A percentile compares a stretch with the other conserved stretches of the same genome.
Evolutionary conservation across 2,113 vertebrate species (phyloP).

Genomic region (Ptilorrhoa leucosticta): DNA sequence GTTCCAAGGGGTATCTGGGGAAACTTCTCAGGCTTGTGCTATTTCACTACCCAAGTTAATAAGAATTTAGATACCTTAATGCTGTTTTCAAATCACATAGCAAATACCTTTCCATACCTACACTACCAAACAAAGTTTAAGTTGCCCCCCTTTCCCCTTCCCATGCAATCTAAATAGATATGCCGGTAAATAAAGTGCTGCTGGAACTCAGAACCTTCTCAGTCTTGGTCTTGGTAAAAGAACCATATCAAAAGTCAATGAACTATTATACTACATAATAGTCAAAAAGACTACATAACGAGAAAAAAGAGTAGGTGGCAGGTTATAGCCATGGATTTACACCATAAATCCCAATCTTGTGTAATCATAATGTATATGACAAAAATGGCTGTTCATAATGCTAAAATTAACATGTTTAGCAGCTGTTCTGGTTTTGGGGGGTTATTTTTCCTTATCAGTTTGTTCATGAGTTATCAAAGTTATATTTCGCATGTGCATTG

Average conservation of each 20-base stretch:
- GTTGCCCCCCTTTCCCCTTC: accelerated
- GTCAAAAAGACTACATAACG: background rate
- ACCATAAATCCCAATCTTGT: background rate
- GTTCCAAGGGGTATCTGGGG: background rate
- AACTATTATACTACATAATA: background rate
- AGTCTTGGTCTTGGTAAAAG: background rate
- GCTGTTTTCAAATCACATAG: background rate
- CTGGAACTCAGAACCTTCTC: background rate
- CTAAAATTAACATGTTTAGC: background rate
- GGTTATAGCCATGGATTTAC: background rate
- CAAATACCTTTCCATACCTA: background rate
- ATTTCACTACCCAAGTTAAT: background rate
- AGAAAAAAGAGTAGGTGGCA: background rate
- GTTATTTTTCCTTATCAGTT: background rate
- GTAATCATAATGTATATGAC: background rate
- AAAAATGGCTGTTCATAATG: background rate
- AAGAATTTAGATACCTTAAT: background rate
- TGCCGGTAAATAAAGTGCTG: background rate
- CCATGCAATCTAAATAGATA: background rate
- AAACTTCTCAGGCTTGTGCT: background rate
- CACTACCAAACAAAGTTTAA: background rate
- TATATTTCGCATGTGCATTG: background rate
- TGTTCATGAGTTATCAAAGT: background rate
- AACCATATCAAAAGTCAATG: background rate
- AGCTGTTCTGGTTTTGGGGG: background rate